phyloP scores from a whole-genome alignment of 1,140 invertebrate species.

The Lepidurus apus region DNA sequence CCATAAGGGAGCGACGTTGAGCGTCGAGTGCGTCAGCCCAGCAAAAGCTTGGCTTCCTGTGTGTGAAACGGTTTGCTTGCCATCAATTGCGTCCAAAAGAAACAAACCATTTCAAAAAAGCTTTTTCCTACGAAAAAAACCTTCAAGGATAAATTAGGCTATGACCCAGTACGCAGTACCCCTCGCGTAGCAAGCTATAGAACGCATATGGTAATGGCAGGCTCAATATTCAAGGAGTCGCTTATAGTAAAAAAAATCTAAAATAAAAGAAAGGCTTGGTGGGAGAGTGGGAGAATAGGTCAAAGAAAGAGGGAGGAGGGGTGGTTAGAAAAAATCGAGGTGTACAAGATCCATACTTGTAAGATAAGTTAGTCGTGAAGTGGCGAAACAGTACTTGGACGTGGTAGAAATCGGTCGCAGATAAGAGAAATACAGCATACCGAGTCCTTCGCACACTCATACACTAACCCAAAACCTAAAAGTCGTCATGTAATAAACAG shows the following conservation, averaged over 20 bases:
- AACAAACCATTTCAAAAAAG: constrained; percentile 1
- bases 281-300: no score
- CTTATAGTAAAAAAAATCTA: no score
- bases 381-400: no score
- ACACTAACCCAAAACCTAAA: neutral
- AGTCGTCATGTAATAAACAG: constrained; percentile 22
- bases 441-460: neutral
- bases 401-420: no score
- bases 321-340: no score
- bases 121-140: neutral
- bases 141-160: neutral
- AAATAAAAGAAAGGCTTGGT: no score
- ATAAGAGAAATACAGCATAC: neutral
- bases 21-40: neutral
- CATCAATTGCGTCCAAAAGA: constrained; percentile 18
- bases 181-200: neutral
- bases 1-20: constrained; percentile 18
- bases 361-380: neutral
- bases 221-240: no score
- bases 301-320: no score
- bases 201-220: neutral
- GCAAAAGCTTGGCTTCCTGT: neutral
- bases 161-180: neutral
- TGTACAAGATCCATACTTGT: neutral
- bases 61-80: constrained; percentile 15